These are phyloP conservation scores for Platanista minor DNA, from an alignment of 2,113 vertebrate species.

Conservation along the genomic window DNA sequence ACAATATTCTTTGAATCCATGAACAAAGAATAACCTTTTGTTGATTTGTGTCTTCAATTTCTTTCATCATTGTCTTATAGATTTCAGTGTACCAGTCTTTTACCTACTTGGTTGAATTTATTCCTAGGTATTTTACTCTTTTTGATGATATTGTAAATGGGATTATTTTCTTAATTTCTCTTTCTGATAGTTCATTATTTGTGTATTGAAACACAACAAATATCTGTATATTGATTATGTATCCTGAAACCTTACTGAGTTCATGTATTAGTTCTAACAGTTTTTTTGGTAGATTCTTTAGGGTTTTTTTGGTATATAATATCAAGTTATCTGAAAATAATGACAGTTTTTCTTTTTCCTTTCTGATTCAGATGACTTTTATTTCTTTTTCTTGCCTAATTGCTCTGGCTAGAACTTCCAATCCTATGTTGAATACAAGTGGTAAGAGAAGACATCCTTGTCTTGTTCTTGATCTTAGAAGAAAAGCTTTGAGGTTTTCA, in stretches of 20 bases:
- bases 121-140: too few relatives aligned
- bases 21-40: too few relatives aligned
- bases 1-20: too few relatives aligned
- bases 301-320: neutral
- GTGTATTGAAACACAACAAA: neutral
- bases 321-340: neutral
- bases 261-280: neutral
- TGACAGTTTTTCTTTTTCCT: neutral
- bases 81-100: too few relatives aligned
- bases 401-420: neutral
- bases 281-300: neutral
- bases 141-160: too few relatives aligned
- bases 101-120: too few relatives aligned
- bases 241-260: neutral
- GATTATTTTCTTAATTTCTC: too few relatives aligned
- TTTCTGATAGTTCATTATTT: neutral
- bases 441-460: neutral
- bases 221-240: neutral
- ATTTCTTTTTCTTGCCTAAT: neutral
- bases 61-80: too few relatives aligned
- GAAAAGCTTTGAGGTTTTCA: neutral
- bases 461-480: neutral
- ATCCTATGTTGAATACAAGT: neutral
- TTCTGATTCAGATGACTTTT: neutral
- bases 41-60: too few relatives aligned